A percentile compares a stretch with the other conserved stretches of the same genome.
Evolutionary conservation across 2,113 vertebrate species (phyloP).

Genomic region (Xenopus tropicalis): UCB_Xtro_10.0 CM004444.2:25935501-25936000

Average conservation of each 20-base stretch:
- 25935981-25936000: constrained; percentile 65
- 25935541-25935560: too few relatives aligned
- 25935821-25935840: constrained; percentile 42
- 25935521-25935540: too few relatives aligned
- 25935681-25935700: too few relatives aligned
- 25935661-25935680: too few relatives aligned
- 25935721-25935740: too few relatives aligned
- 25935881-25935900: constrained; percentile 73
- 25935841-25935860: constrained; percentile 47
- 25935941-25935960: constrained; percentile 70
- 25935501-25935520: too few relatives aligned
- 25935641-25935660: too few relatives aligned
- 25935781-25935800: constrained; percentile 24
- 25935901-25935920: constrained; percentile 73
- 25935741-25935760: constrained; percentile 23
- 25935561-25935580: too few relatives aligned
- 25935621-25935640: too few relatives aligned
- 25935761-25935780: constrained; percentile 21
- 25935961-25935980: constrained; percentile 70
- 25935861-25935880: constrained; percentile 69
- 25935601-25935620: too few relatives aligned
- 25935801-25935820: neutral
- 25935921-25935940: constrained; percentile 59
- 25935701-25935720: neutral
- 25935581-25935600: too few relatives aligned